Percentiles rank a stretch among this genome's conserved stretches.
Conservation (phyloP, 2,797 vertebrate genomes). For the Sebastes nivosus region DNA sequence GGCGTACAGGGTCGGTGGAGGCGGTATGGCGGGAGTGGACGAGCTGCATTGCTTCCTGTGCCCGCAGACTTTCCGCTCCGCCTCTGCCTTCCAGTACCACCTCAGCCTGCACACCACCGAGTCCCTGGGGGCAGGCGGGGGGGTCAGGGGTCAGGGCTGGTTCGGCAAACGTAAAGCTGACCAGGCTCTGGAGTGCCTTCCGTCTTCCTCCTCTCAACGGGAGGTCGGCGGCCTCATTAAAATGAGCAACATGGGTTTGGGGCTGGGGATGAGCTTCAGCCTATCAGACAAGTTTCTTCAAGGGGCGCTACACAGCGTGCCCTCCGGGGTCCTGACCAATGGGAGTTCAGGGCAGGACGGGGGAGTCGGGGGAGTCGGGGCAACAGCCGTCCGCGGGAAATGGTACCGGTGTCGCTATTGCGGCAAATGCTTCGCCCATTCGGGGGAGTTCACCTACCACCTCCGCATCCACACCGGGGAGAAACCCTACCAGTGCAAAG, state of each 20-base stretch:
- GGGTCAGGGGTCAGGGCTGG: conserved; percentile 55
- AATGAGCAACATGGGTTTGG: conserved; percentile 59
- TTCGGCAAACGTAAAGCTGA: conserved; percentile 87
- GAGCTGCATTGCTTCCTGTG: conserved; percentile 92
- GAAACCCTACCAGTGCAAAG: conserved; percentile 98
- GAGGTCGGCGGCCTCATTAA: conserved; percentile 65
- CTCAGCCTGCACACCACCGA: conserved; percentile 88
- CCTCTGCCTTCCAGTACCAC: conserved; percentile 90
- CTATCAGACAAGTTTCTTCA: conserved; percentile 67
- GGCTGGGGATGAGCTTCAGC: conserved; percentile 55
- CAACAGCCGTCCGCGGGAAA: conserved; percentile 64
- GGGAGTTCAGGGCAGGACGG: conserved; percentile 43
- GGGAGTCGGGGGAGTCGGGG: not conserved
- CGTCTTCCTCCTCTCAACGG: conserved; percentile 69
- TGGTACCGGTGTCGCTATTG: conserved; percentile 96
- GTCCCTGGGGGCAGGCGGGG: not conserved
- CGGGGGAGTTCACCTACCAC: conserved; percentile 98
- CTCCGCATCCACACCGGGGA: conserved; percentile 96
- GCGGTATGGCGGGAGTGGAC: conserved; percentile 60
- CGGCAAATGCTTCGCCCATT: conserved; percentile 96
- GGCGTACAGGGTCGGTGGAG: conserved; percentile 17
- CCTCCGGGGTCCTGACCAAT: conserved; percentile 56
- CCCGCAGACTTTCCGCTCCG: conserved; percentile 89
- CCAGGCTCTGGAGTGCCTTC: conserved; percentile 76
- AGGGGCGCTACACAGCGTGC: conserved; percentile 16